phyloP scores from a whole-genome alignment of 2,888 invertebrate species.

The Linnaemya vulpina region DNA sequence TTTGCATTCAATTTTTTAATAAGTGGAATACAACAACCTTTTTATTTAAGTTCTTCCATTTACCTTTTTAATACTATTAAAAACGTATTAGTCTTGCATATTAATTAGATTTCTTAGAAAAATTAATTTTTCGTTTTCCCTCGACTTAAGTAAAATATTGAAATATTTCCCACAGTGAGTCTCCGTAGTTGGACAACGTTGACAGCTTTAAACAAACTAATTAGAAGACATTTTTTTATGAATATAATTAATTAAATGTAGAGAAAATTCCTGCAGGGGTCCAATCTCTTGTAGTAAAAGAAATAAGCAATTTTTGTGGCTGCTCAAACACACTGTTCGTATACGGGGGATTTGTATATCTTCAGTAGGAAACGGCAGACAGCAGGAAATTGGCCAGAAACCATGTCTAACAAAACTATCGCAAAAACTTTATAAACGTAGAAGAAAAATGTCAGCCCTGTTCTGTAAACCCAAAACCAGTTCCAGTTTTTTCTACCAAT shows the following conservation, averaged over 20 bases:
- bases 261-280: no score
- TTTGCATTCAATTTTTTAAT: slow-evolving; percentile 7
- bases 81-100: slow-evolving; percentile 16
- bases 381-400: no score
- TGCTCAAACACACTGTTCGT: no score
- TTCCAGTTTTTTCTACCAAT: no score
- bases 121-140: not conserved
- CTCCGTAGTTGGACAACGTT: not conserved
- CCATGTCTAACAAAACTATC: no score
- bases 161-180: not conserved
- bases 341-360: no score
- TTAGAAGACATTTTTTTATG: not conserved
- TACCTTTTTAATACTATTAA: slow-evolving; percentile 1
- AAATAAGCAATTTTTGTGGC: no score
- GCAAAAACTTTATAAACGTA: no score
- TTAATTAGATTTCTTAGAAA: slow-evolving; percentile 20
- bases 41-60: not conserved
- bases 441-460: no score
- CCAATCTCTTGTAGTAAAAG: no score
- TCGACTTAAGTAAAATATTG: not conserved
- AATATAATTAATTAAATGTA: not conserved
- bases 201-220: not conserved
- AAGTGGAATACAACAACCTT: not conserved
- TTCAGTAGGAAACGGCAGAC: no score
- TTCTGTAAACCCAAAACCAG: no score